A percentile compares a stretch with the other conserved stretches of the same genome.
Conservation (phyloP, 1,140 invertebrate genomes). For the Polyergus mexicanus region DNA sequence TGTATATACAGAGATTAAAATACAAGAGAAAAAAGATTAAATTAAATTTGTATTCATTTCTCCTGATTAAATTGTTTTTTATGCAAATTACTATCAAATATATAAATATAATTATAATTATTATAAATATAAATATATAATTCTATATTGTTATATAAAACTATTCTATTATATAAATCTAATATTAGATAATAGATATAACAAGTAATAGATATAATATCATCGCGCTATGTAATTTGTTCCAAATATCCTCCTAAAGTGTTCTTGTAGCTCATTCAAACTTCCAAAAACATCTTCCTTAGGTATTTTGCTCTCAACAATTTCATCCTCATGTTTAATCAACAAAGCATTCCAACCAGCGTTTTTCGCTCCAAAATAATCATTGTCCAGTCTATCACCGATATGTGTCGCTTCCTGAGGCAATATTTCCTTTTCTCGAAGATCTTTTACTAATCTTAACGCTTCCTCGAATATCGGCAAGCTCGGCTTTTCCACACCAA, state of each 20-base stretch:
- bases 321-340: slow-evolving; percentile 80
- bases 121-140: background rate
- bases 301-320: slow-evolving; percentile 40
- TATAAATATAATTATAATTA: background rate
- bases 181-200: background rate
- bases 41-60: no score
- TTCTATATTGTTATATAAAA: no score
- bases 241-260: slow-evolving; percentile 65
- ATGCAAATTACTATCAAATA: background rate
- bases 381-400: slow-evolving; percentile 91
- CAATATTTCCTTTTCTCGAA: slow-evolving; percentile 75
- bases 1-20: no score
- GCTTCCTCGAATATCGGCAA: slow-evolving; percentile 91
- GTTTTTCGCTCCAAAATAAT: slow-evolving; percentile 92
- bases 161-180: background rate
- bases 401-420: slow-evolving; percentile 92
- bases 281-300: slow-evolving; percentile 67
- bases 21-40: no score
- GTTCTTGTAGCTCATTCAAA: slow-evolving; percentile 75
- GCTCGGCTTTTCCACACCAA: slow-evolving; percentile 92
- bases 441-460: slow-evolving; percentile 85
- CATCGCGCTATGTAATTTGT: background rate
- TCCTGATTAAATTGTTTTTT: background rate
- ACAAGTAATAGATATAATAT: slow-evolving; percentile 1
- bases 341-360: slow-evolving; percentile 92